Evolutionary conservation across 2,797 vertebrate genomes (phyloP).

Genomic region (Pygocentrus nattereri): DNA sequence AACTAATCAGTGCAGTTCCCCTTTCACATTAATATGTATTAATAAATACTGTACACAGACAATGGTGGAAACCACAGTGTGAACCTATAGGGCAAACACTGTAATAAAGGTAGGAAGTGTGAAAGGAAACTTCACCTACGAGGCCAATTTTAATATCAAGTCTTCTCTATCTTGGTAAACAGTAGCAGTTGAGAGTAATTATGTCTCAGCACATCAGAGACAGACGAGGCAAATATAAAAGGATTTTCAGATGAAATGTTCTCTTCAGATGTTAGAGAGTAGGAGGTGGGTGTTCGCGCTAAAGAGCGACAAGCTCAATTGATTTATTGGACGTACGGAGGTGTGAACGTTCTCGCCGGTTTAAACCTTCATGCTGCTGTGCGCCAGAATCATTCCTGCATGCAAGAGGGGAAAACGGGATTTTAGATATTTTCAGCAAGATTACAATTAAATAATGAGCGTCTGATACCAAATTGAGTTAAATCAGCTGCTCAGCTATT

Average conservation of each 20-base stretch:
- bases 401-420: constrained; percentile 69
- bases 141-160: constrained; percentile 14
- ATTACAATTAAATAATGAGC: background rate
- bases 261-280: background rate
- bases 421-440: constrained; percentile 1
- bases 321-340: constrained; percentile 44
- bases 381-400: constrained; percentile 77
- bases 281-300: background rate
- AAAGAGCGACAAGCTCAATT: background rate
- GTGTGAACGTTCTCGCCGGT: constrained; percentile 79
- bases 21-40: too few relatives aligned
- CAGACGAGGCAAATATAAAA: background rate
- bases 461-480: background rate
- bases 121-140: constrained; percentile 15
- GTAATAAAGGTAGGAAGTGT: constrained; percentile 6
- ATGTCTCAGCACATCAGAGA: constrained; percentile 10
- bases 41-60: background rate
- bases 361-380: constrained; percentile 76
- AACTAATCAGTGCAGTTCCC: too few relatives aligned
- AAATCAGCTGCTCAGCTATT: too few relatives aligned
- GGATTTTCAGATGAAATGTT: background rate
- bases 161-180: background rate
- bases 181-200: background rate
- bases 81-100: background rate
- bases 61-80: background rate